These are phyloP conservation scores for Spilogale gracilis DNA, from an alignment of 2,113 vertebrate genomes.

Conservation along the genomic window DNA sequence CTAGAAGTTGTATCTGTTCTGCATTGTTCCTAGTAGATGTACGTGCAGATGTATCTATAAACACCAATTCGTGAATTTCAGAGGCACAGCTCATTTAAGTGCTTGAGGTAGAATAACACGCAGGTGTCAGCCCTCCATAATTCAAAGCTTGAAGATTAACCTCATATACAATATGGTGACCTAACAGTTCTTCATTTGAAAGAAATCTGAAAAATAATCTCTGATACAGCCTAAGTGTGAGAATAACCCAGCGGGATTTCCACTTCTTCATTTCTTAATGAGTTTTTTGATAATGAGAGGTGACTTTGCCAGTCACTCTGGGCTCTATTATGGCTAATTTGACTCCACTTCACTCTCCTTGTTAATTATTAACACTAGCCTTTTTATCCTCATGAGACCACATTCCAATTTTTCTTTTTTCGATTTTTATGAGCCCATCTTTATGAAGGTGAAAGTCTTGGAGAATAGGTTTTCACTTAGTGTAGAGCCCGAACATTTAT, in stretches of 20 bases:
- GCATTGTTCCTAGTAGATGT: slow-evolving; percentile 64
- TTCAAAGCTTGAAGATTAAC: slow-evolving; percentile 89
- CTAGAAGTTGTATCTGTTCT: slow-evolving; percentile 59
- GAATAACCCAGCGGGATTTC: slow-evolving; percentile 91
- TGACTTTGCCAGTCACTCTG: slow-evolving; percentile 93
- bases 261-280: slow-evolving; percentile 93
- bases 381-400: slow-evolving; percentile 94
- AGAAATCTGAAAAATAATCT: slow-evolving; percentile 90
- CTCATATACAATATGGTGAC: slow-evolving; percentile 88
- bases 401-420: slow-evolving; percentile 87
- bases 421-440: slow-evolving; percentile 83
- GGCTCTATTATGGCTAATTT: slow-evolving; percentile 98
- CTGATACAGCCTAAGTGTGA: slow-evolving; percentile 86
- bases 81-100: slow-evolving; percentile 84
- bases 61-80: slow-evolving; percentile 76
- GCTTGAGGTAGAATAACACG: slow-evolving; percentile 81
- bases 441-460: slow-evolving; percentile 84
- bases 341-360: slow-evolving; percentile 92
- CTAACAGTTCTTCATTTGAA: slow-evolving; percentile 88
- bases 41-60: slow-evolving; percentile 67
- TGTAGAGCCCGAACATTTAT: slow-evolving; percentile 82
- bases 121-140: slow-evolving; percentile 85
- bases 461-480: slow-evolving; percentile 85
- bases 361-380: slow-evolving; percentile 98
- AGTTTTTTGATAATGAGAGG: slow-evolving; percentile 93